A percentile compares a stretch with the other conserved stretches of the same genome.
These are phyloP conservation scores for Manis crassicaudata DNA, from an alignment of 2,797 vertebrate genomes.

Conservation along the genomic window DNA sequence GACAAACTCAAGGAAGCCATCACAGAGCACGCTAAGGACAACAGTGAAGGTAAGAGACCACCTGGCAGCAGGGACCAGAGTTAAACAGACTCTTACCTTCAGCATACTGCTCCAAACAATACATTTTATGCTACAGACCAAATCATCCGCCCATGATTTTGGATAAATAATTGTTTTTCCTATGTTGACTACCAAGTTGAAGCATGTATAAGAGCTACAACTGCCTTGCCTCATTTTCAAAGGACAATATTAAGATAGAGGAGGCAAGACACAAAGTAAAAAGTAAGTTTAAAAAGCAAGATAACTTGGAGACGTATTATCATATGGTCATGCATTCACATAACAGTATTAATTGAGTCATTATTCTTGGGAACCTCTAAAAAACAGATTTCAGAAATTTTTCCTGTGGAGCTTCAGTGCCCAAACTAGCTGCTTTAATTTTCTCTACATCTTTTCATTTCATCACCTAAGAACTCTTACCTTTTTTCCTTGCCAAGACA, in stretches of 20 bases:
- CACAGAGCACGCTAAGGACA: slow-evolving; percentile 79
- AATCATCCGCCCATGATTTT: not conserved
- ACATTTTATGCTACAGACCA: not conserved
- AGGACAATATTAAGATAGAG: not conserved
- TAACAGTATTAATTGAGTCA: not conserved
- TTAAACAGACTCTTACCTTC: not conserved
- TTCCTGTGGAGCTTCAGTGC: not conserved
- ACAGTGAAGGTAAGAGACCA: slow-evolving; percentile 79
- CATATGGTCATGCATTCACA: not conserved
- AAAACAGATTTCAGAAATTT: not conserved
- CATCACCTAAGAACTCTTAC: not conserved
- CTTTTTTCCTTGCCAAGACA: not conserved
- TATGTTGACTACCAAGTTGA: not conserved
- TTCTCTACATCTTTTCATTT: not conserved
- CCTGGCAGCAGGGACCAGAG: not conserved
- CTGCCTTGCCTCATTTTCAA: not conserved
- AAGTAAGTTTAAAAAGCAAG: not conserved
- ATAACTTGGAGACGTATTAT: not conserved
- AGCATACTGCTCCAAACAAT: not conserved
- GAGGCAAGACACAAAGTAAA: not conserved
- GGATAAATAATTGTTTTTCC: not conserved
- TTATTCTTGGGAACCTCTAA: slow-evolving; percentile 4
- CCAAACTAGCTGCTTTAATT: not conserved
- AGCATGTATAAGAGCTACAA: not conserved
- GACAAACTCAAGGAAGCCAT: slow-evolving; percentile 89